phyloP scores from a whole-genome alignment of 2,888 invertebrate genomes.

The Synergus gifuensis region DNA sequence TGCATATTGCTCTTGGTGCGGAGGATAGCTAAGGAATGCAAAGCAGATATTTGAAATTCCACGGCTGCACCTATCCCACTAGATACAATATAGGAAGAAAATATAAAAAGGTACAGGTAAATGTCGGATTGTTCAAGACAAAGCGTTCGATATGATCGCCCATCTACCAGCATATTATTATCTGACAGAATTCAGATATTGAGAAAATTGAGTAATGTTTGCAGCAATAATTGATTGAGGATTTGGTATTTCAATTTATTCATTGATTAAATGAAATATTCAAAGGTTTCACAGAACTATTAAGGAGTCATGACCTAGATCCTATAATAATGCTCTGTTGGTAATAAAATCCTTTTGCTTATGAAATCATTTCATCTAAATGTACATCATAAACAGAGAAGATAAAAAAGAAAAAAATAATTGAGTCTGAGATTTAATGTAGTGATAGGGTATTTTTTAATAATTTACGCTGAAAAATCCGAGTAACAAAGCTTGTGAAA shows the following conservation, averaged over 20 bases:
- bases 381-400: too few species aligned
- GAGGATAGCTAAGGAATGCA: conserved; percentile 64
- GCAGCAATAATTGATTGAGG: background rate
- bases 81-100: conserved; percentile 39
- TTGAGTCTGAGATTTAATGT: too few species aligned
- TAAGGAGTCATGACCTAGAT: too few species aligned
- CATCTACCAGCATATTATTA: background rate
- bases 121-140: conserved; percentile 16
- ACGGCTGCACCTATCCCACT: conserved; percentile 55
- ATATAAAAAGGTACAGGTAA: conserved; percentile 27
- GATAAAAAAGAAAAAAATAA: too few species aligned
- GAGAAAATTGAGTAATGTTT: background rate
- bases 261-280: background rate
- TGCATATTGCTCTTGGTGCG: conserved; percentile 53
- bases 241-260: background rate
- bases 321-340: too few species aligned
- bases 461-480: too few species aligned
- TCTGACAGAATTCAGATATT: background rate
- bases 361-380: too few species aligned
- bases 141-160: conserved; percentile 1
- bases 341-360: too few species aligned
- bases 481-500: too few species aligned
- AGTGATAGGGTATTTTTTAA: too few species aligned
- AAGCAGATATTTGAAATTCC: conserved; percentile 73
- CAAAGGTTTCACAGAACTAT: background rate